phyloP scores from a whole-genome alignment of 92 coral and sea anemone genomes.

The Isaurus tuberculatus region DNA sequence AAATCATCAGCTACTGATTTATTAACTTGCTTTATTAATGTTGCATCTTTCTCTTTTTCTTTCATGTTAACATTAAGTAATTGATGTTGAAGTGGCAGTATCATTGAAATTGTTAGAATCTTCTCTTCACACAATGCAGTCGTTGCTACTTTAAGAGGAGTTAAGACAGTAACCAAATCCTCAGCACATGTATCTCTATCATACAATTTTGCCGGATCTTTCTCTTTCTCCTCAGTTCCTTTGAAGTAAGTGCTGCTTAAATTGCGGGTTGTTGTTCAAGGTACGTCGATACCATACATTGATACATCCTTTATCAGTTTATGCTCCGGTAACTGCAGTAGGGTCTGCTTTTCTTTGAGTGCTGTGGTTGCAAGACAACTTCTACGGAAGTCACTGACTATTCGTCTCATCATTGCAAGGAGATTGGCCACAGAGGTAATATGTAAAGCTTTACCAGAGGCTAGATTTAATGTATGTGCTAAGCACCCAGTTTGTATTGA shows the following conservation, averaged over 20 bases:
- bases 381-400: conserved; percentile 62
- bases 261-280: conserved; percentile 65
- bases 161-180: conserved; percentile 50
- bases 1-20: background rate
- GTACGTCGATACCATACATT: conserved; percentile 65
- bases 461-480: conserved; percentile 66
- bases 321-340: conserved; percentile 61
- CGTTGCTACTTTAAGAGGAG: conserved; percentile 48
- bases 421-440: conserved; percentile 63
- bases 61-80: conserved; percentile 56
- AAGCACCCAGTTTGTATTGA: conserved; percentile 50
- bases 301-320: conserved; percentile 59
- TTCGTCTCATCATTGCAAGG: conserved; percentile 63
- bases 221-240: conserved; percentile 56
- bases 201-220: conserved; percentile 51
- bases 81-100: conserved; percentile 62
- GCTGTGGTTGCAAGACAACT: conserved; percentile 60
- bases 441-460: conserved; percentile 61
- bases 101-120: conserved; percentile 57
- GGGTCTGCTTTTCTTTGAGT: conserved; percentile 65
- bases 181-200: conserved; percentile 53
- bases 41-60: conserved; percentile 57
- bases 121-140: conserved; percentile 60
- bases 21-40: conserved; percentile 57
- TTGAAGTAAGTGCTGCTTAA: conserved; percentile 58